Percentiles rank a stretch among this genome's conserved stretches.
These are phyloP conservation scores for Dryococelus australis DNA, from an alignment of 2,888 invertebrate genomes.

Conservation along the genomic window DNA sequence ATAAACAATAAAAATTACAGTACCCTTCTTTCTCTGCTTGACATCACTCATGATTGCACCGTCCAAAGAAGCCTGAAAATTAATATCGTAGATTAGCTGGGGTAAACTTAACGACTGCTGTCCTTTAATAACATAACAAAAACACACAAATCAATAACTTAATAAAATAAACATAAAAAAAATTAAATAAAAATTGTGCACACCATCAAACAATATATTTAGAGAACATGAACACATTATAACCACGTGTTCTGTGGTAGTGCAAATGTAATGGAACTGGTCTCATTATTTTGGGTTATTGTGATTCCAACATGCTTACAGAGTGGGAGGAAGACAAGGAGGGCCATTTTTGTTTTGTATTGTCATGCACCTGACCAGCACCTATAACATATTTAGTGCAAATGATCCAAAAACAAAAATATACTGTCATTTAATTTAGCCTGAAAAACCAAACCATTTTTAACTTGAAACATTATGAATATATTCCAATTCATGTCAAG, in stretches of 20 bases:
- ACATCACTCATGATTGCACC: constrained; percentile 41
- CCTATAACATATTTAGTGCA: too few relatives aligned
- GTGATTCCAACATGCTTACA: too few relatives aligned
- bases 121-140: not conserved
- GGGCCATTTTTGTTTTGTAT: too few relatives aligned
- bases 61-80: constrained; percentile 25
- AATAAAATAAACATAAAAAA: not conserved
- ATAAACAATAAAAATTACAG: constrained; percentile 33
- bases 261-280: not conserved
- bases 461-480: too few relatives aligned
- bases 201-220: not conserved
- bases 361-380: too few relatives aligned
- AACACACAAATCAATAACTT: not conserved
- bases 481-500: too few relatives aligned
- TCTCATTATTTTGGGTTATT: not conserved
- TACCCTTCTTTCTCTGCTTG: constrained; percentile 43
- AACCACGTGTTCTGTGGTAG: too few relatives aligned
- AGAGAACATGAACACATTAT: not conserved
- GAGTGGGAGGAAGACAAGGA: too few relatives aligned
- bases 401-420: too few relatives aligned
- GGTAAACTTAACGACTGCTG: not conserved
- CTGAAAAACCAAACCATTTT: too few relatives aligned
- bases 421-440: too few relatives aligned
- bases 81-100: not conserved
- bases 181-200: not conserved